Evolutionary conservation across 2,113 vertebrate species (phyloP).

Genomic region (Eptesicus fuscus): DNA sequence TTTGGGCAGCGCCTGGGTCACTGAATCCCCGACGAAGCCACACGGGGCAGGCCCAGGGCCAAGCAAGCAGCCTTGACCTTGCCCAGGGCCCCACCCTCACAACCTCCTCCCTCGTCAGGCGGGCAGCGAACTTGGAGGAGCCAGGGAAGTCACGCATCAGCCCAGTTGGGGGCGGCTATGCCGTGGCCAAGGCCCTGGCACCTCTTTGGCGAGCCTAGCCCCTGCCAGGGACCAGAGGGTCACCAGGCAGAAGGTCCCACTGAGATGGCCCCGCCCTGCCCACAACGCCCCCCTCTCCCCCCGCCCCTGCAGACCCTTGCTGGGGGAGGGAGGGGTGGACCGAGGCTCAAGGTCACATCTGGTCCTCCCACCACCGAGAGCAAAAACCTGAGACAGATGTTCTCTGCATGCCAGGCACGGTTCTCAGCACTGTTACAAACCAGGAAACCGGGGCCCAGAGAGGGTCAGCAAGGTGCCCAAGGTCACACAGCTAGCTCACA

Average conservation of each 20-base stretch:
- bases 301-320: background rate
- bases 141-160: background rate
- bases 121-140: background rate
- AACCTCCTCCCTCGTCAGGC: background rate
- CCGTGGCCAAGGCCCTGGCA: background rate
- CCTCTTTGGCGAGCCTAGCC: background rate
- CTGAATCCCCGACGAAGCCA: background rate
- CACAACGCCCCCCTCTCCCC: no score
- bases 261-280: background rate
- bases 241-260: background rate
- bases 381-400: background rate
- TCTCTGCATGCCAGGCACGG: fast-evolving
- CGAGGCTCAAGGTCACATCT: background rate
- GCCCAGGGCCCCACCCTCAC: background rate
- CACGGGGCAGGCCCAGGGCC: background rate
- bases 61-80: background rate
- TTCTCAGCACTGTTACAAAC: background rate
- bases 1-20: background rate
- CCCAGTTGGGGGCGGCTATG: background rate
- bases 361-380: background rate
- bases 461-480: background rate
- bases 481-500: background rate
- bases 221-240: background rate
- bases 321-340: background rate
- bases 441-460: background rate